These are phyloP conservation scores for Seira ritae DNA, from an alignment of 2,888 invertebrate species.

Conservation along the genomic window DNA sequence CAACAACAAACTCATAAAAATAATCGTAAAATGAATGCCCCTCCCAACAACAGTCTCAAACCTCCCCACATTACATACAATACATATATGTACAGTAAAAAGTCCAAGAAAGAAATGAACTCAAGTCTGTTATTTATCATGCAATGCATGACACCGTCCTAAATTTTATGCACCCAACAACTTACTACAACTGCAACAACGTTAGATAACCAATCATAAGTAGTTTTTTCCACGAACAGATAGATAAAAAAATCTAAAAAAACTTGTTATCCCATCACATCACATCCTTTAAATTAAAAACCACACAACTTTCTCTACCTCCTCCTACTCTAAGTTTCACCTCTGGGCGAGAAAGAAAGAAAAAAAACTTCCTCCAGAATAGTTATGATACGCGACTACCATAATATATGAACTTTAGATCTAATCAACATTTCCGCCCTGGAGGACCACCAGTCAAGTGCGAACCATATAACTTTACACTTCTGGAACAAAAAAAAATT, in stretches of 20 bases:
- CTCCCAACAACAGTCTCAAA: background rate
- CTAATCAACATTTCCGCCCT: constrained; percentile 8
- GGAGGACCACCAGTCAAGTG: constrained; percentile 7
- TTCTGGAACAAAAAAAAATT: background rate
- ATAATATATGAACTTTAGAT: background rate
- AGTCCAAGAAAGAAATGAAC: too few relatives aligned
- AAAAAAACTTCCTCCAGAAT: background rate
- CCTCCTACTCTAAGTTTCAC: background rate
- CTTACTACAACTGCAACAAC: too few relatives aligned
- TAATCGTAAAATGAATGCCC: constrained; percentile 23
- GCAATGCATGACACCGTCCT: too few relatives aligned
- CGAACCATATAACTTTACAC: constrained; percentile 11
- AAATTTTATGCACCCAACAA: too few relatives aligned
- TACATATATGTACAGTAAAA: too few relatives aligned
- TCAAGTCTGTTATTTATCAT: too few relatives aligned
- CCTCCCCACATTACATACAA: too few relatives aligned
- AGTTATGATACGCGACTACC: background rate
- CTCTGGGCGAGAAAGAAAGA: background rate
- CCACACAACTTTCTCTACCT: background rate
- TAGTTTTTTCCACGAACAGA: too few relatives aligned
- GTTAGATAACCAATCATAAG: too few relatives aligned
- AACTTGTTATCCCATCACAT: background rate
- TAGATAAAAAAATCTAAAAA: background rate
- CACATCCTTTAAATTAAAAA: constrained; percentile 7
- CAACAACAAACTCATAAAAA: constrained; percentile 26